Evolutionary conservation across 2,113 vertebrate species (phyloP).

Genomic region (Halcyon senegalensis): DNA sequence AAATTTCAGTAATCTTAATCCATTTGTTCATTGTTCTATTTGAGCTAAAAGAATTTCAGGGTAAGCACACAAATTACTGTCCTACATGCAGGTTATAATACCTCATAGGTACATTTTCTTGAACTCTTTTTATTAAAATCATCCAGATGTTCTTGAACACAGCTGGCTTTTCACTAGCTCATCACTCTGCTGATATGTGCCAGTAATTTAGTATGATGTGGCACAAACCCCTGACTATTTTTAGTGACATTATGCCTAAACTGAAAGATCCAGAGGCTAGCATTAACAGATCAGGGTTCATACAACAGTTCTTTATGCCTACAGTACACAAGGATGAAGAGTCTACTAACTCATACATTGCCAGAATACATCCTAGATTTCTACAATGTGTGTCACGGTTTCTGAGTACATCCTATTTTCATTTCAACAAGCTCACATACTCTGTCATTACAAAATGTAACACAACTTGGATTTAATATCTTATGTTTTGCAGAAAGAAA

Average conservation of each 20-base stretch:
- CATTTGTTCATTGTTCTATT: not conserved
- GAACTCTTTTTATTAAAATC: not conserved
- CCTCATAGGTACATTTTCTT: constrained; percentile 13
- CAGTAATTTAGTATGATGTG: constrained; percentile 46
- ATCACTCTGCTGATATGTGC: constrained; percentile 14
- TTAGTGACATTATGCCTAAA: not conserved
- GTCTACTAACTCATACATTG: not conserved
- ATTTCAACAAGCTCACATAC: not conserved
- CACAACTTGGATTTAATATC: not conserved
- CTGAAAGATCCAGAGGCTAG: not conserved
- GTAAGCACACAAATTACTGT: constrained; percentile 4
- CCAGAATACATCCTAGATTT: not conserved
- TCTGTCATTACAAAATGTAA: not conserved
- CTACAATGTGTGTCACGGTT: not conserved
- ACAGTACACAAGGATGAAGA: not conserved
- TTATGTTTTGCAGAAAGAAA: not conserved
- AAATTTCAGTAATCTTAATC: not conserved
- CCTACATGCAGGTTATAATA: not conserved
- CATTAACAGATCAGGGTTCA: not conserved
- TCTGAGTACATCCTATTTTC: not conserved
- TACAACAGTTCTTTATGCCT: not conserved
- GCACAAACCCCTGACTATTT: constrained; percentile 28
- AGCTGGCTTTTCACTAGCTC: not conserved
- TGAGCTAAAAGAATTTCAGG: not conserved
- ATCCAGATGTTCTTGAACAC: constrained; percentile 48